Evolutionary conservation across 2,888 invertebrate species (phyloP).

Genomic region (Pseudanteris insignis): DNA sequence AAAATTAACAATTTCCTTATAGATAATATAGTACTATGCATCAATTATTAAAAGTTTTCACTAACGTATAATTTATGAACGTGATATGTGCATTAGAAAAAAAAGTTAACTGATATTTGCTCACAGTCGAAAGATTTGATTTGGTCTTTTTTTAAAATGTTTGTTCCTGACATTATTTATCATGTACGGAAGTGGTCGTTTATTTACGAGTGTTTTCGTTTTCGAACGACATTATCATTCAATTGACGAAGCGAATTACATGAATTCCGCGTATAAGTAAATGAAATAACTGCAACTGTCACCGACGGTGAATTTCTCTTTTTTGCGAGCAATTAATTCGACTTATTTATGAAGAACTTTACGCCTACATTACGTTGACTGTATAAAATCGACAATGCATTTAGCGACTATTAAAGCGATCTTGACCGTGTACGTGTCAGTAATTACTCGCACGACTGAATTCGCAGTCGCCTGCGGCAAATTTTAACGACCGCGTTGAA

Average conservation of each 20-base stretch:
- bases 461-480: slow-evolving; percentile 43
- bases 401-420: slow-evolving; percentile 46
- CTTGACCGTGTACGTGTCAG: slow-evolving; percentile 46
- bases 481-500: slow-evolving; percentile 44
- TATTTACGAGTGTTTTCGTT: no score
- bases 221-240: slow-evolving; percentile 2
- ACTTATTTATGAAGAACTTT: slow-evolving; percentile 36
- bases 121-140: no score
- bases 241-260: slow-evolving; percentile 25
- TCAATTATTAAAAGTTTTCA: no score
- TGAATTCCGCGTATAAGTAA: slow-evolving; percentile 2
- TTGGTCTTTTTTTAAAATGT: no score
- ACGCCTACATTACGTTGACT: slow-evolving; percentile 43
- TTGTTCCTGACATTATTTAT: no score
- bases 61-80: no score
- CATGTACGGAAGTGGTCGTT: no score
- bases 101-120: no score
- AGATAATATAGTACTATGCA: no score
- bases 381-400: slow-evolving; percentile 43
- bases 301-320: slow-evolving; percentile 23
- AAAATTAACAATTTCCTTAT: no score
- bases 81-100: no score
- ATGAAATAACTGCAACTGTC: slow-evolving; percentile 25
- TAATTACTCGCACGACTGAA: slow-evolving; percentile 45
- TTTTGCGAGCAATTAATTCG: slow-evolving; percentile 39